Percentiles rank a stretch among this genome's conserved stretches.
phyloP scores from a whole-genome alignment of 2,113 vertebrate genomes.

The Sula dactylatra region DNA sequence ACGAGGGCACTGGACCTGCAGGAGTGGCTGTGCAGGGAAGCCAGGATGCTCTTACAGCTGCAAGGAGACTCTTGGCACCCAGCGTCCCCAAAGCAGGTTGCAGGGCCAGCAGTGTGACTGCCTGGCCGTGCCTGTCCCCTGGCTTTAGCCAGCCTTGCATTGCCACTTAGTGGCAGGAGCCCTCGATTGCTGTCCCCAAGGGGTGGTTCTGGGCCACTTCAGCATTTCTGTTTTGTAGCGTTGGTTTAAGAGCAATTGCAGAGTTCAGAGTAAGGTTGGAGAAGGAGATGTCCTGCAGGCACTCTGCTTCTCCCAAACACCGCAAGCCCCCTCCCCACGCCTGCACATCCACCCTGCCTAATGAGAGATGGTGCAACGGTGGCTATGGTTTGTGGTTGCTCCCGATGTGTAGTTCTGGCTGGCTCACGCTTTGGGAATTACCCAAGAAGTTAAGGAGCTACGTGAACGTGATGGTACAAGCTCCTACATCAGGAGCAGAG shows the following conservation, averaged over 20 bases:
- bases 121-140: neutral
- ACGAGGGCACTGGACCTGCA: neutral
- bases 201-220: neutral
- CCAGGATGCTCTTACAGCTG: neutral
- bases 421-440: neutral
- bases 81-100: neutral
- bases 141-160: conserved; percentile 12
- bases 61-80: neutral
- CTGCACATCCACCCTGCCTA: neutral
- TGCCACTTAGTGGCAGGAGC: conserved; percentile 51
- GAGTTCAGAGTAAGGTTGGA: neutral
- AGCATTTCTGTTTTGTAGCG: neutral
- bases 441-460: neutral
- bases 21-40: neutral
- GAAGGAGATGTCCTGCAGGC: neutral
- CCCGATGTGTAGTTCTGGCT: neutral
- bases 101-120: neutral
- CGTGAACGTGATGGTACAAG: fast-evolving
- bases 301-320: neutral
- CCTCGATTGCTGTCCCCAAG: neutral
- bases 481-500: neutral
- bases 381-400: neutral
- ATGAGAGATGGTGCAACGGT: fast-evolving
- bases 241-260: neutral
- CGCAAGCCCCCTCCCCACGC: no score